A percentile compares a stretch with the other conserved stretches of the same genome.
These are phyloP conservation scores for Lipophrys pholis DNA, from an alignment of 2,113 vertebrate species.

Conservation along the genomic window DNA sequence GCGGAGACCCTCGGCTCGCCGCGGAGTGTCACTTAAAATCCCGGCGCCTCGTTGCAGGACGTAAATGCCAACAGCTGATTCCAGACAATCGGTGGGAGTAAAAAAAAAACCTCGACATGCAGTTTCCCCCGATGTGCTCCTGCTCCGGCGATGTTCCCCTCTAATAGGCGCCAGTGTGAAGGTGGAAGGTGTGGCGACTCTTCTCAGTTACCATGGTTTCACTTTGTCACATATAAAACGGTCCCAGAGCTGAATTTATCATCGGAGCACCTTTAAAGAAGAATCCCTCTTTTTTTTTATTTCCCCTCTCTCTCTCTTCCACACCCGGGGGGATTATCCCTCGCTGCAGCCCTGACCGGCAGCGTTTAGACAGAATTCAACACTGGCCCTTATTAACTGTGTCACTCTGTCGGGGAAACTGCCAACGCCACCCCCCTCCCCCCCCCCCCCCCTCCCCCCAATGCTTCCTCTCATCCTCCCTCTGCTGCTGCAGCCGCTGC, in stretches of 20 bases:
- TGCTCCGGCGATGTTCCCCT: not conserved
- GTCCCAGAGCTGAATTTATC: constrained; percentile 72
- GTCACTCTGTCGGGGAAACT: constrained; percentile 46
- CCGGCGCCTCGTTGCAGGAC: constrained; percentile 38
- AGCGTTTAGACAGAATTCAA: constrained; percentile 58
- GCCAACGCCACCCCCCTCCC: not conserved
- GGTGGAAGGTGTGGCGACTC: constrained; percentile 41
- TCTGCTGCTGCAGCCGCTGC: constrained; percentile 30
- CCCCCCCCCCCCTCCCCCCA: not conserved
- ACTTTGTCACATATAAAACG: constrained; percentile 41
- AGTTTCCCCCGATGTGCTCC: not conserved
- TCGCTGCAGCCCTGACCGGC: constrained; percentile 4
- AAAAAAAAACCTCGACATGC: not conserved
- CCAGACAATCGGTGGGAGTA: constrained; percentile 35
- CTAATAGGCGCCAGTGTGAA: constrained; percentile 45
- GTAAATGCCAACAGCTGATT: constrained; percentile 51
- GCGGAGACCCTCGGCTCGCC: constrained; percentile 10
- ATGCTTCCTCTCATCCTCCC: constrained; percentile 9
- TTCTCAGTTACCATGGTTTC: constrained; percentile 65
- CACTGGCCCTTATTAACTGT: constrained; percentile 65
- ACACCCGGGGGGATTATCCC: constrained; percentile 49
- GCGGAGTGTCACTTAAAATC: constrained; percentile 37
- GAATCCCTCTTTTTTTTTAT: constrained; percentile 30
- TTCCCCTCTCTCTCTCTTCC: not conserved
- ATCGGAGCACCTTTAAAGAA: constrained; percentile 47